Percentiles rank a stretch among this genome's conserved stretches.
phyloP scores from a whole-genome alignment of 2,113 vertebrate genomes.

The Circaetus cinerascens region DNA sequence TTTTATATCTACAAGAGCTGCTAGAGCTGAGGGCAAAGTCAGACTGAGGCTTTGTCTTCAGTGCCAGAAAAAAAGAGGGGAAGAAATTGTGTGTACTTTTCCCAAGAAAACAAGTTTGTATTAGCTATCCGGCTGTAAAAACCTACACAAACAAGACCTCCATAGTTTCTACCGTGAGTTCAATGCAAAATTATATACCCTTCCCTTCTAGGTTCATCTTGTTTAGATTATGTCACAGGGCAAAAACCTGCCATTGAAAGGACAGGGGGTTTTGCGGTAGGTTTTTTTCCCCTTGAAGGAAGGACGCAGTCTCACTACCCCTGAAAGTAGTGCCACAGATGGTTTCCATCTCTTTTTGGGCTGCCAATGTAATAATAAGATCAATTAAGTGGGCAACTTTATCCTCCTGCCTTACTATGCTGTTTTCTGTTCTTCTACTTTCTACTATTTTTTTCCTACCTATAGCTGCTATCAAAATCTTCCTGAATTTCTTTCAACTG shows the following conservation, averaged over 20 bases:
- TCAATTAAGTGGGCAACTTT: not conserved
- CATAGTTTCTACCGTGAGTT: not conserved
- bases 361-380: not conserved
- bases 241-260: not conserved
- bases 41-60: not conserved
- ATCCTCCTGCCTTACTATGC: not conserved
- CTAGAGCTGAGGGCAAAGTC: not conserved
- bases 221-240: not conserved
- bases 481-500: not conserved
- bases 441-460: not conserved
- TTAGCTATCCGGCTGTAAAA: not conserved
- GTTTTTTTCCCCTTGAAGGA: not conserved
- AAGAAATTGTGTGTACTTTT: not conserved
- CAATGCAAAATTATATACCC: not conserved
- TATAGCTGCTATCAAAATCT: not conserved
- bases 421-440: not conserved
- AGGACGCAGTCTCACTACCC: not conserved
- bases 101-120: not conserved
- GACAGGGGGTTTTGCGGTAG: fast-evolving
- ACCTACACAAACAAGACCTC: not conserved
- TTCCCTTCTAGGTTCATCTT: not conserved
- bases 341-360: not conserved
- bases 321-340: not conserved
- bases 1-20: not conserved
- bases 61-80: not conserved